Evolutionary conservation across 2,888 invertebrate species (phyloP).

Genomic region (Drosophila algonquin): DNA sequence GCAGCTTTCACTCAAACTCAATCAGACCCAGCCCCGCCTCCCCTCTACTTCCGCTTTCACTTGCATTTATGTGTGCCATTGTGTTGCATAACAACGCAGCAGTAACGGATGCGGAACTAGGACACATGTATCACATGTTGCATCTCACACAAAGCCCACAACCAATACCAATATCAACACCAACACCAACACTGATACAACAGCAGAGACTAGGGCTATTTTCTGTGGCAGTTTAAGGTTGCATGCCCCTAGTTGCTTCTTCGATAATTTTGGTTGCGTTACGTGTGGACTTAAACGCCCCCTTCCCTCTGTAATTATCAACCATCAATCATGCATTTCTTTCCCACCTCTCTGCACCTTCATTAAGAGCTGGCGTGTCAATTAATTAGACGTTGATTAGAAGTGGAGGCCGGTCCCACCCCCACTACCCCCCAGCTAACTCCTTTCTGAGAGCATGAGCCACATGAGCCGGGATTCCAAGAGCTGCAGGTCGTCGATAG

Average conservation of each 20-base stretch:
- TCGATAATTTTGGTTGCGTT: conserved; percentile 16
- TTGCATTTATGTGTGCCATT: conserved; percentile 74
- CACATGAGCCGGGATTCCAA: neutral
- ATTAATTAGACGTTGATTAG: conserved; percentile 66
- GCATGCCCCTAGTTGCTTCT: conserved; percentile 26
- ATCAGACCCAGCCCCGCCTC: conserved; percentile 16
- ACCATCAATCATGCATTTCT: conserved; percentile 46
- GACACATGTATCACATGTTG: conserved; percentile 83
- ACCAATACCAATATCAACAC: conserved; percentile 6
- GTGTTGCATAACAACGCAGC: conserved; percentile 75
- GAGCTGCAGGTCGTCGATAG: conserved; percentile 45
- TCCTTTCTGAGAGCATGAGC: neutral
- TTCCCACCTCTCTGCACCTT: conserved; percentile 26
- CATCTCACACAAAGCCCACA: conserved; percentile 61
- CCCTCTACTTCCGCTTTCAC: conserved; percentile 6
- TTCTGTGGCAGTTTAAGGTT: neutral
- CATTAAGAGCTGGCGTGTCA: conserved; percentile 40
- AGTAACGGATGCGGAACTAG: conserved; percentile 79
- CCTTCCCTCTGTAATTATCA: conserved; percentile 35
- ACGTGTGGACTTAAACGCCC: conserved; percentile 1
- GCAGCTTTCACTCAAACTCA: conserved; percentile 30
- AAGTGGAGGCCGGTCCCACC: conserved; percentile 14
- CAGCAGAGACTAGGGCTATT: neutral
- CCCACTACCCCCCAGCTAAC: too few relatives aligned
- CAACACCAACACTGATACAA: too few relatives aligned